Evolutionary conservation across 2,888 invertebrate genomes (phyloP), one percentile per base, ranked within the genome.

Genomic region (Phyllotreta striolata): DNA sequence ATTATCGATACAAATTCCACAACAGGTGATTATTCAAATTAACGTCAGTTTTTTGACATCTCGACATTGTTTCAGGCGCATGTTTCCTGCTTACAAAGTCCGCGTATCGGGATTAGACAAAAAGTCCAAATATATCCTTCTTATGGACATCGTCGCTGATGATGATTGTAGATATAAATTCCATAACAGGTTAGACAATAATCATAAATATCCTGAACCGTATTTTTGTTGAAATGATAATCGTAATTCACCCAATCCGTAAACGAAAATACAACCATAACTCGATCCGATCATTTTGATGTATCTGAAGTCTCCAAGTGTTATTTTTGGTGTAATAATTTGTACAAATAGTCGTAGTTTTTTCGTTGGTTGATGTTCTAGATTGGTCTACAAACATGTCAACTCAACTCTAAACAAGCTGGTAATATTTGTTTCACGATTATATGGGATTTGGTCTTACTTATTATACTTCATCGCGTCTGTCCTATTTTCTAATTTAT

Each of bases 41-140:
- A 61, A 56, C 49, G 14, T 52, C 44, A 62, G 51, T 10, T 62
- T 62, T 59, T 65, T 70, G 66, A 71, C 68, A 66, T 70, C 49
- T 68, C 65, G 59, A 66, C 66, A 72, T 74, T 86, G 85, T 88
- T 87, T 84, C 91, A 96, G 96, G 88, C 93, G 96, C 86, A 96
- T 96, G 93, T 96, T 96, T 88, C 96, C 96, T 84, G 94, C 96
- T 85, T 95, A 91, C 90, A 96, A 95, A 89, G 95, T 95, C 83
- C 92, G 95, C 85, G 92, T 96, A 81, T 92, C 92, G 85, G 96
- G 96, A 83, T 89, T 96, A 85, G 96, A 96, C 90, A 95, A 94
- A 88, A 92, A 94, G 87, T 92, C 95, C 86, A 96, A 96, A 88
- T 96, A 96, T 90, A 95, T 95, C 84, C 89, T 96, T 80, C 90